Evolutionary conservation across 2,888 invertebrate genomes (phyloP), one percentile per base, ranked within the genome.

Genomic region (Cephus sareptanus): DNA sequence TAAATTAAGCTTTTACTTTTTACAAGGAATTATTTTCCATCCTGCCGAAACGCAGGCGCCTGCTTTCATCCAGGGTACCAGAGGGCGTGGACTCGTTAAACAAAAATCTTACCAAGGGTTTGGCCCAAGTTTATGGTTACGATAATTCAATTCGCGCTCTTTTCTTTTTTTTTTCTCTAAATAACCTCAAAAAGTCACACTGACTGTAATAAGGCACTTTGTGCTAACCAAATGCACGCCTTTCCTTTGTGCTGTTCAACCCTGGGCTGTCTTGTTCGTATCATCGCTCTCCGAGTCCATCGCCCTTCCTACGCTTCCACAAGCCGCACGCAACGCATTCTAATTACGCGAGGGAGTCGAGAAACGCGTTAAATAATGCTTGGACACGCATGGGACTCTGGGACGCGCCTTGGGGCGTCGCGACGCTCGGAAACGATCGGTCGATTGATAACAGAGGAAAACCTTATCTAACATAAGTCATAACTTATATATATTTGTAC

Each of bases 251-350:
- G 56, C 56, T 56, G 23, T 9, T 56, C 56, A 6, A 56, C 23
- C 56, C 23, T 56, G 56, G 9, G 56, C 56, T 56, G 23, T 56
- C 23, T 56, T 23, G 2, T 23, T 56, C 9, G 56, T 56, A 23
- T 56, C 31, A 71, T 71, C 71, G 6, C 31, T 23, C 71, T 31
- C 9, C 23, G 71, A n/a, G 71, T 71, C 71, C 71, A 71, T 34
- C 71, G 34, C 71, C 71, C 71, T 71, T 33, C 23, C 56, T 71
- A 71, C 71, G 71, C 71, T 31, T 71, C 71, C 31, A 71, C 78
- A 83, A 56, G 79, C 80, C 82, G 83, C 83, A 81, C 85, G 85
- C 82, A 82, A 82, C 80, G 85, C 86, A 86, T 86, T 84, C 83
- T 85, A 86, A 88, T 85, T 81, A 81, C 82, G 77, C 79, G 76